Conservation (phyloP, 2,888 invertebrate species). For the Caenorhabditis afra region DNA sequence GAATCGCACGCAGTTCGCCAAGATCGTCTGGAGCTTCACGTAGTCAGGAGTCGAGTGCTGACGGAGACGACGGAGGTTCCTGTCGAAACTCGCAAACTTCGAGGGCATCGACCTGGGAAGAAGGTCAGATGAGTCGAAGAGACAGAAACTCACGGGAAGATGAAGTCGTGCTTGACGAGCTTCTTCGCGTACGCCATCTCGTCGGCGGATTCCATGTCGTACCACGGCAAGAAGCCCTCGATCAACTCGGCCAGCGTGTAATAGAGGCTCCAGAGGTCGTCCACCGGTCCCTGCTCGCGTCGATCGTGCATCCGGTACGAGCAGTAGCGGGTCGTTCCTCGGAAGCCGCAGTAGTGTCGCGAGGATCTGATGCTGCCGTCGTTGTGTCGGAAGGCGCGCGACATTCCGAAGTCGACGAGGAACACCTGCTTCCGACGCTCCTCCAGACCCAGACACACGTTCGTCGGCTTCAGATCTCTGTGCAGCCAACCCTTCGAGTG, state of each 20-base stretch:
- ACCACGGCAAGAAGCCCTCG: slow-evolving; percentile 76
- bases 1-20: slow-evolving; percentile 48
- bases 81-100: slow-evolving; percentile 40
- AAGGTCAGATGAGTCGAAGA: neutral
- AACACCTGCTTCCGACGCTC: slow-evolving; percentile 67
- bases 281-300: slow-evolving; percentile 71
- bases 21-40: slow-evolving; percentile 45
- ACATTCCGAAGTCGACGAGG: slow-evolving; percentile 77
- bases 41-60: slow-evolving; percentile 45
- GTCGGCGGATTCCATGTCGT: slow-evolving; percentile 64
- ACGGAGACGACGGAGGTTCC: slow-evolving; percentile 39
- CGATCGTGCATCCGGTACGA: slow-evolving; percentile 75
- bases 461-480: slow-evolving; percentile 77
- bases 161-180: slow-evolving; percentile 40
- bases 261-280: slow-evolving; percentile 74
- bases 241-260: slow-evolving; percentile 73
- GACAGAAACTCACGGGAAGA: slow-evolving; percentile 33
- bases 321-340: slow-evolving; percentile 76
- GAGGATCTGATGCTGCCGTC: slow-evolving; percentile 67
- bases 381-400: slow-evolving; percentile 62
- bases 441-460: slow-evolving; percentile 72
- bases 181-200: slow-evolving; percentile 67
- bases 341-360: slow-evolving; percentile 75
- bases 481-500: slow-evolving; percentile 76
- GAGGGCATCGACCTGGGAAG: slow-evolving; percentile 53